These are phyloP conservation scores for Cotesia typhae DNA, from an alignment of 1,140 invertebrate genomes.

Conservation along the genomic window DNA sequence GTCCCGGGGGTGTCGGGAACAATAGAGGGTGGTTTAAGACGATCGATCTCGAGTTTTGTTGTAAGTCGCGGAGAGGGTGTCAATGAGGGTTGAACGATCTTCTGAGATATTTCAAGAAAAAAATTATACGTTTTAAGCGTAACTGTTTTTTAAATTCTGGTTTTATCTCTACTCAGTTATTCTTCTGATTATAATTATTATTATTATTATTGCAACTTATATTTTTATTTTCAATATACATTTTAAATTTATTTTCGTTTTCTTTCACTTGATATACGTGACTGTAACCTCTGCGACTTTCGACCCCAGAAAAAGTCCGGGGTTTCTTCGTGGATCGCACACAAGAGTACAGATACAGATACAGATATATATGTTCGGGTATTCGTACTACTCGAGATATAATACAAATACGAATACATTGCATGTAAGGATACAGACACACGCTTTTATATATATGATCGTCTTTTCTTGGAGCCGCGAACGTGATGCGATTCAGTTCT, in stretches of 20 bases:
- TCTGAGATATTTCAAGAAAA: neutral
- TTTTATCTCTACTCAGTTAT: too few relatives aligned
- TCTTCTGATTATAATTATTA: too few relatives aligned
- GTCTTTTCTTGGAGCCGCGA: slow-evolving; percentile 1
- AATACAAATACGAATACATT: too few relatives aligned
- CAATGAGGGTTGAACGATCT: slow-evolving; percentile 1
- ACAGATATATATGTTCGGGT: too few relatives aligned
- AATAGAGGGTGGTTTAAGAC: slow-evolving; percentile 56
- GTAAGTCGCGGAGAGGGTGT: neutral
- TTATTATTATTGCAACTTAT: neutral
- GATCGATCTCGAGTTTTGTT: slow-evolving; percentile 26
- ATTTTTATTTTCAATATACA: slow-evolving; percentile 8
- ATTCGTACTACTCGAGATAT: too few relatives aligned
- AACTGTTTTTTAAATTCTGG: too few relatives aligned
- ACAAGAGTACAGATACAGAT: slow-evolving; percentile 2
- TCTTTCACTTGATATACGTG: slow-evolving; percentile 30
- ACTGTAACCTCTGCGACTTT: slow-evolving; percentile 33
- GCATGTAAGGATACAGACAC: too few relatives aligned
- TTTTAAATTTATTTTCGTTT: slow-evolving; percentile 23
- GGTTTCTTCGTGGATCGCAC: slow-evolving; percentile 29
- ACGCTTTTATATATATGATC: too few relatives aligned
- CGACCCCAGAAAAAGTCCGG: slow-evolving; percentile 12
- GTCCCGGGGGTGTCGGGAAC: slow-evolving; percentile 52
- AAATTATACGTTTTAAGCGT: neutral
- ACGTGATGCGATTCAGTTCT: slow-evolving; percentile 33